Evolutionary conservation across 2,888 invertebrate genomes (phyloP), one percentile per base, ranked within the genome.

Genomic region (Stenolophus ochropezus): DNA sequence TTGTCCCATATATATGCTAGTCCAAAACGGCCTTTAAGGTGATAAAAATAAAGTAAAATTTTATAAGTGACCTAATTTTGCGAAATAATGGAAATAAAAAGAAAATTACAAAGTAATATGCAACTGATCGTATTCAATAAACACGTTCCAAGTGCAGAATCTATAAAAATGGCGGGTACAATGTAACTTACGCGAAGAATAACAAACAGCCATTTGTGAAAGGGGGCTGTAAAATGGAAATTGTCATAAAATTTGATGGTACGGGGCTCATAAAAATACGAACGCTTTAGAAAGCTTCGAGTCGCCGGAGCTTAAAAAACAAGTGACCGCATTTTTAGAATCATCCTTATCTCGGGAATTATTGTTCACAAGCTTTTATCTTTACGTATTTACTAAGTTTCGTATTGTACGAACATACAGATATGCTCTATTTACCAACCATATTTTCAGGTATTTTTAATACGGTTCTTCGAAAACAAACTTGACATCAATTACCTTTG

Each of bases 241-340:
- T 80, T 80, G 80, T 71, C 71, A 80, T 80, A 80, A 80, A 80
- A 80, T 80, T 71, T 71, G 53, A 80, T 56, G 69, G 77, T 61
- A 61, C 49, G 65, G 77, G 23, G 33, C 56, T 18, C 80, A 80
- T 80, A 80, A 80, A 80, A 80, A 80, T 73, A 77, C 80, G 73
- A 23, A 58, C 33, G 53, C 42, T 73, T 65, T 71, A 80, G 73
- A 58, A 73, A 61, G 80, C 42, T 80, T 58, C 73, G 16, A 73
- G 73, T 56, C 73, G 49, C 42, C 14, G 33, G 11, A 71, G 58
- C 53, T 73, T 73, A 80, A 80, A 79, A 80, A 73, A 73, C 80
- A 80, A 80, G 73, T 80, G 80, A 80, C 80, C 80, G 71, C 80
- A 56, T 80, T 80, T 80, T 80, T 69, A 79, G 79, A 56, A 73